phyloP scores from a whole-genome alignment of 2,888 invertebrate genomes.

The Lordiphosa andalusiaca region DNA sequence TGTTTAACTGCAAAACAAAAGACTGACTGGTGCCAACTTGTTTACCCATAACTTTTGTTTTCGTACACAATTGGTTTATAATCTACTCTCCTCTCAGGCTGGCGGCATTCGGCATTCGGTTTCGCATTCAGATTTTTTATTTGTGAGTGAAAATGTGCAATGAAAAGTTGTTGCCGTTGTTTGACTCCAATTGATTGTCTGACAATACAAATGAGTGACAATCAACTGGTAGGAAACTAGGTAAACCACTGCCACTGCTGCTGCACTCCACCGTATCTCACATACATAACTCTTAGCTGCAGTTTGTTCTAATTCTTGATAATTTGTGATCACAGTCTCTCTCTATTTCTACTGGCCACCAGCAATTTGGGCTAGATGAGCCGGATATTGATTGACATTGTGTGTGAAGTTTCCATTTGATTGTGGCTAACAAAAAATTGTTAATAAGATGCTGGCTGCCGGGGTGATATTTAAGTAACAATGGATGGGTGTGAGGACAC shows the following conservation, averaged over 20 bases:
- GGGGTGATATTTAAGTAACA: constrained; percentile 20
- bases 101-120: too few species aligned
- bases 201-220: constrained; percentile 52
- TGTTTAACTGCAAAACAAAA: constrained; percentile 38
- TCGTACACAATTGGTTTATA: constrained; percentile 51
- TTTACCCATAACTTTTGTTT: constrained; percentile 25
- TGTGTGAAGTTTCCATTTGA: constrained; percentile 12
- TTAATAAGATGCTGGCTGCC: constrained; percentile 7
- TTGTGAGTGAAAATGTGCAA: constrained; percentile 67
- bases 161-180: constrained; percentile 51
- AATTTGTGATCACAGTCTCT: constrained; percentile 52
- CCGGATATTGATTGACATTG: constrained; percentile 51
- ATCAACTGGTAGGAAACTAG: constrained; percentile 49
- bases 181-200: constrained; percentile 61
- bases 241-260: constrained; percentile 65
- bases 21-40: constrained; percentile 50
- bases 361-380: constrained; percentile 53
- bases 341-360: constrained; percentile 4
- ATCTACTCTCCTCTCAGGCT: constrained; percentile 27
- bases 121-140: constrained; percentile 35
- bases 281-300: constrained; percentile 27
- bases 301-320: constrained; percentile 64
- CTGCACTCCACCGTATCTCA: constrained; percentile 13
- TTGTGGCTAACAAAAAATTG: neutral
- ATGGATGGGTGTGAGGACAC: too few species aligned